Evolutionary conservation across 2,113 vertebrate species (phyloP), one percentile per base, ranked within the genome.

Genomic region (Carlito syrichta): DNA sequence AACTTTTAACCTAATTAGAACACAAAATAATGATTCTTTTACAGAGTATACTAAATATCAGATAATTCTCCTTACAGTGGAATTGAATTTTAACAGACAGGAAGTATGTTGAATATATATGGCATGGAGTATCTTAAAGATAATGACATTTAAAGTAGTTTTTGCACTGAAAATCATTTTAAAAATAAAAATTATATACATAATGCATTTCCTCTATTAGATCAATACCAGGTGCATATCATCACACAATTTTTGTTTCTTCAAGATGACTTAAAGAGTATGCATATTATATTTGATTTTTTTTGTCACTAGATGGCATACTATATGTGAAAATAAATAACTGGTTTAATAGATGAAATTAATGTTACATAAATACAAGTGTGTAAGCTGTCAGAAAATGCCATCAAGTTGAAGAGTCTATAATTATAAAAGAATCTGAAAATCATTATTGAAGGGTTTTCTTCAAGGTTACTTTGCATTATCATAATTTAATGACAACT

Each of bases 241-340:
- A 48, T 35, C 45, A 43, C 23, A 69, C 19, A 56, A 2, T 35
- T n/a, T n/a, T n/a, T 79, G 56, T 86, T 92, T 63, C 6, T 63
- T 81, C 38, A 73, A 45, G 54, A n/a, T 69, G 5, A 81, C 13
- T 48, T 87, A 5, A 74, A 56, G 2, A 86, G n/a, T 56, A 0
- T 79, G 2, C 1, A 77, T 91, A 25, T 84, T 60, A 27, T 69
- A 1, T 89, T 52, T 76, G 32, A 76, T n/a, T 62, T 95, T 62
- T 95, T 84, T 96, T 97, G 95, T 96, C 98, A 81, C 98, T 98
- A 98, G 98, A 54, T 98, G 98, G 98, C 98, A 98, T 3, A 7
- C 45, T 54, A 78, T 0, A 88, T 98, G 66, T 91, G 96, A 95
- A 97, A 98, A 9, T 86, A 68, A 32, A 96, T 8, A 87, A 62